Percentiles rank a stretch among this genome's conserved stretches.
Conservation (phyloP, 2,888 invertebrate genomes). For the Agrotis ipsilon region DNA sequence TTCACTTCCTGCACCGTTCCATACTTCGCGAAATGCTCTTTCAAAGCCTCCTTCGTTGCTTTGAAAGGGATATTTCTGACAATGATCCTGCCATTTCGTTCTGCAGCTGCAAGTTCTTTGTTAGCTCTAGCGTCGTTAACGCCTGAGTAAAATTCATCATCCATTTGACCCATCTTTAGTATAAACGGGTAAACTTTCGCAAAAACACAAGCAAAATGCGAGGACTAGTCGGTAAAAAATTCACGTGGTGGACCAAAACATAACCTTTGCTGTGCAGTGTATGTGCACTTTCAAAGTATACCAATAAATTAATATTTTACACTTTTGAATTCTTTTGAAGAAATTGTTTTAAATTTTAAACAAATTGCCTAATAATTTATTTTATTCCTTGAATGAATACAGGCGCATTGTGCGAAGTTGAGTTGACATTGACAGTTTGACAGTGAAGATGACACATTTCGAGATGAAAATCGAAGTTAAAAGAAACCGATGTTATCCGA, state of each 20-base stretch:
- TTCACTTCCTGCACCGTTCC: slow-evolving; percentile 95
- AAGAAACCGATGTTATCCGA: slow-evolving; percentile 26
- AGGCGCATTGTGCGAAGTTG: slow-evolving; percentile 8
- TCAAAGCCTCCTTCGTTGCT: slow-evolving; percentile 93
- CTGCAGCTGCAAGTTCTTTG: slow-evolving; percentile 68
- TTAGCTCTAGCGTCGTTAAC: slow-evolving; percentile 75
- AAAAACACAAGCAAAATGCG: background rate
- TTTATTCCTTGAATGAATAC: background rate
- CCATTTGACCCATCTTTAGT: slow-evolving; percentile 70
- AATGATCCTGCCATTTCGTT: slow-evolving; percentile 91
- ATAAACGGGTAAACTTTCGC: background rate
- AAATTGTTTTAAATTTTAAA: background rate
- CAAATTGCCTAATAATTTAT: background rate
- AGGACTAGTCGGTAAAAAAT: slow-evolving; percentile 28
- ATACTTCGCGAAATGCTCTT: slow-evolving; percentile 93
- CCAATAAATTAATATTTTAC: background rate
- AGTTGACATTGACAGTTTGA: background rate
- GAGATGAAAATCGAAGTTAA: too few relatives aligned
- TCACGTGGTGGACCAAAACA: slow-evolving; percentile 73
- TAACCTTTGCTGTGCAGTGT: slow-evolving; percentile 67
- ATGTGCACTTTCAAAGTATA: background rate
- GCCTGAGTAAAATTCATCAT: slow-evolving; percentile 66
- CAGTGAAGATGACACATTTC: background rate
- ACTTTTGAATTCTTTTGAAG: background rate
- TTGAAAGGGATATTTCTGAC: slow-evolving; percentile 94